phyloP scores from a whole-genome alignment of 1,140 invertebrate species.

The Heliconius melpomene region DNA sequence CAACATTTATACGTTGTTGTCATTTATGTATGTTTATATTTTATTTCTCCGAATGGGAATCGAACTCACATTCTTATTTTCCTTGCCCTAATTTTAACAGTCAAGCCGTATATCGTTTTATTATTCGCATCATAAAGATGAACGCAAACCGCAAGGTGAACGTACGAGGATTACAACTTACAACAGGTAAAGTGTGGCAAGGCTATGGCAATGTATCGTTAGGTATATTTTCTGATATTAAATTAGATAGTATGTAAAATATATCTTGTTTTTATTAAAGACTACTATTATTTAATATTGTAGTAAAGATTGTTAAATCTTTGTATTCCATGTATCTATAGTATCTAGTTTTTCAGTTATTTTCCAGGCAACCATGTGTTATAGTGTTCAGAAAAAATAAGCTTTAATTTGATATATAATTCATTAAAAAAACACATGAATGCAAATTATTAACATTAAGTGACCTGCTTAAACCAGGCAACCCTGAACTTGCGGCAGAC shows the following conservation, averaged over 20 bases:
- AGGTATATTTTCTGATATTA: neutral
- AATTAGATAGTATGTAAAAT: neutral
- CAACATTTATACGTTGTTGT: no score
- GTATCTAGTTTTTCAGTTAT: no score
- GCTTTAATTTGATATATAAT: no score
- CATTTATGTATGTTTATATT: neutral
- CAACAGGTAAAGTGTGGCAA: slow-evolving; percentile 7
- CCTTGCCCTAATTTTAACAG: neutral
- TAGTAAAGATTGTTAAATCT: no score
- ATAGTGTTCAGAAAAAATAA: no score
- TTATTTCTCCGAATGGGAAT: neutral
- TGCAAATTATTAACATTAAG: no score
- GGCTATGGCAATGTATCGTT: neutral
- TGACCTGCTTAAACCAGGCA: no score
- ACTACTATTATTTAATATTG: no score
- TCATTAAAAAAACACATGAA: no score
- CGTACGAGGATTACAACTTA: neutral
- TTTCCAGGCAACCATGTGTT: no score
- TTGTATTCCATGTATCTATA: no score
- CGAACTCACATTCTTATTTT: neutral
- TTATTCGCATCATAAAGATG: neutral
- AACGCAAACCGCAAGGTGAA: neutral
- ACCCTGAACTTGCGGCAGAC: no score
- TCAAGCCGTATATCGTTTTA: neutral
- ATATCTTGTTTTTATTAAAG: neutral